Evolutionary conservation across 2,888 invertebrate species (phyloP).

Genomic region (Caenorhabditis macrosperma): DNA sequence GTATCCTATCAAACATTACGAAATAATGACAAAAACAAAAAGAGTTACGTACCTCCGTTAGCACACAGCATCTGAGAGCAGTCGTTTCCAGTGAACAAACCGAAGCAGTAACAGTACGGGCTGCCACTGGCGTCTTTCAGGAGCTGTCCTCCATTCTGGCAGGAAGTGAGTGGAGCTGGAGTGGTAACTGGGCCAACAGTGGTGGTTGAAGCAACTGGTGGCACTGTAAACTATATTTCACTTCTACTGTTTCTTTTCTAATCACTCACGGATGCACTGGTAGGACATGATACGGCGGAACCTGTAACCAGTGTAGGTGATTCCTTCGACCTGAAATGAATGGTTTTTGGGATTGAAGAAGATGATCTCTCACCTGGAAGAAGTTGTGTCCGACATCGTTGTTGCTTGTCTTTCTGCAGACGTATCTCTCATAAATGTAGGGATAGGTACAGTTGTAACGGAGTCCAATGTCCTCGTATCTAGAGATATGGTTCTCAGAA

Average conservation of each 20-base stretch:
- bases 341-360: too few relatives aligned
- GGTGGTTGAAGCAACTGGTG: conserved; percentile 48
- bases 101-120: conserved; percentile 67
- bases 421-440: conserved; percentile 66
- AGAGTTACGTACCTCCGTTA: conserved; percentile 59
- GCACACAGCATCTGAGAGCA: conserved; percentile 66
- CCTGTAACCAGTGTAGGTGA: conserved; percentile 64
- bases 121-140: conserved; percentile 57
- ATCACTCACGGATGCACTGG: conserved; percentile 62
- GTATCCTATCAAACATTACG: conserved; percentile 26
- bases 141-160: conserved; percentile 65
- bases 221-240: conserved; percentile 28
- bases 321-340: conserved; percentile 61
- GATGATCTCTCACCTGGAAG: conserved; percentile 48
- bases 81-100: conserved; percentile 60
- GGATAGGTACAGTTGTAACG: conserved; percentile 69
- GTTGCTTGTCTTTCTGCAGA: conserved; percentile 56
- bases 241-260: not conserved
- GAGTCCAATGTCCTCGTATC: conserved; percentile 57
- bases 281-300: conserved; percentile 69
- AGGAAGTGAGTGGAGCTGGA: conserved; percentile 47
- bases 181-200: conserved; percentile 31
- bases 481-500: conserved; percentile 57
- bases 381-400: conserved; percentile 57
- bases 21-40: not conserved